Evolutionary conservation across 2,797 vertebrate genomes (phyloP).

Genomic region (Pipistrellus pygmaeus): DNA sequence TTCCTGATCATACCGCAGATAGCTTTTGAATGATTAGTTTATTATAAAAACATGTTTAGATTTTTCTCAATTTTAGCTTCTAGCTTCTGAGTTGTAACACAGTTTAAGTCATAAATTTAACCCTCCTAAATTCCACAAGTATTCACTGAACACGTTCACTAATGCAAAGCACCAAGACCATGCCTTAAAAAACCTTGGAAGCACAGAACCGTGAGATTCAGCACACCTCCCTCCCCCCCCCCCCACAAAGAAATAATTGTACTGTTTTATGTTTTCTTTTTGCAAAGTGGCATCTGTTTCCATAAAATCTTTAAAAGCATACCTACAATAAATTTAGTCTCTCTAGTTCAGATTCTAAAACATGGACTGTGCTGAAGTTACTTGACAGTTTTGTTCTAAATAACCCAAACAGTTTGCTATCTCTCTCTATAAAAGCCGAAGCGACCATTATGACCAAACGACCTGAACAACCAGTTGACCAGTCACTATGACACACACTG

Average conservation of each 20-base stretch:
- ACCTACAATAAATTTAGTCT: not conserved
- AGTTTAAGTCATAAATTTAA: not conserved
- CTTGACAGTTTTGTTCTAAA: constrained; percentile 11
- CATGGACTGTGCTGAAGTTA: not conserved
- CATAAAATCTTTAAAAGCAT: not conserved
- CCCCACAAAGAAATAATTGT: not conserved
- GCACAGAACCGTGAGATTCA: not conserved
- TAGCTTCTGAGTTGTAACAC: constrained; percentile 32
- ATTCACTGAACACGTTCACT: not conserved
- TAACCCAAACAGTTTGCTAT: not conserved
- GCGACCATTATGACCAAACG: too few species aligned
- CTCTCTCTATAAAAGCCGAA: too few species aligned
- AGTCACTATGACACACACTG: too few species aligned
- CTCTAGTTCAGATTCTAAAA: not conserved
- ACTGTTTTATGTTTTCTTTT: constrained; percentile 10
- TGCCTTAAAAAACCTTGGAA: not conserved
- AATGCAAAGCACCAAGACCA: not conserved
- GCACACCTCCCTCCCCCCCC: not conserved
- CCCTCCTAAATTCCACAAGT: not conserved
- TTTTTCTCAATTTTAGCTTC: constrained; percentile 6
- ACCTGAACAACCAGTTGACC: too few species aligned
- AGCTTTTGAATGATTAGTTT: constrained; percentile 25
- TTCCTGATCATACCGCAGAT: constrained; percentile 24
- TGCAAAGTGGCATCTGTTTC: not conserved
- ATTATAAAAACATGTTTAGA: constrained; percentile 11